A percentile compares a stretch with the other conserved stretches of the same genome.
phyloP scores from a whole-genome alignment of 2,888 invertebrate genomes.

The Aelia acuminata region DNA sequence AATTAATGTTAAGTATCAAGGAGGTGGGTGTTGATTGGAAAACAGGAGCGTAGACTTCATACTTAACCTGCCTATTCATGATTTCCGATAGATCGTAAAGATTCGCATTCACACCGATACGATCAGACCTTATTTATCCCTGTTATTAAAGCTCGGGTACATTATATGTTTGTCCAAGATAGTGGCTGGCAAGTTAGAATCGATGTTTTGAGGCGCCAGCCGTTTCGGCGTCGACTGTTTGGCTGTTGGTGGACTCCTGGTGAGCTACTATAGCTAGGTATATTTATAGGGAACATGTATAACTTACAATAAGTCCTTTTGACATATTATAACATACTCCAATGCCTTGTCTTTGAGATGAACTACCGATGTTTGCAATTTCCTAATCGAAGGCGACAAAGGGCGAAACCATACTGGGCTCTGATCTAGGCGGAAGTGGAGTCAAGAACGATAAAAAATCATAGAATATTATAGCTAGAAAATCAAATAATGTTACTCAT shows the following conservation, averaged over 20 bases:
- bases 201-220: constrained; percentile 27
- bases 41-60: neutral
- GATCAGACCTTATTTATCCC: neutral
- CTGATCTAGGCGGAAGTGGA: too few relatives aligned
- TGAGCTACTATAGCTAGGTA: neutral
- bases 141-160: neutral
- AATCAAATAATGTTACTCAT: too few relatives aligned
- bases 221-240: constrained; percentile 32
- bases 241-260: neutral
- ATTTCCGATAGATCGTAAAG: neutral
- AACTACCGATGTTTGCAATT: too few relatives aligned
- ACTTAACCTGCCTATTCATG: neutral
- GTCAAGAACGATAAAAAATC: too few relatives aligned
- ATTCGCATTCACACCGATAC: neutral
- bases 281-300: neutral
- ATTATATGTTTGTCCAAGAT: constrained; percentile 10
- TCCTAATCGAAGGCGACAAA: too few relatives aligned
- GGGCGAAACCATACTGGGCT: too few relatives aligned
- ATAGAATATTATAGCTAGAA: too few relatives aligned
- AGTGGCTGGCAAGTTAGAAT: neutral
- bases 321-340: neutral
- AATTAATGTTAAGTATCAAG: too few relatives aligned
- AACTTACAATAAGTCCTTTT: neutral
- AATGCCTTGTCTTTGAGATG: neutral
- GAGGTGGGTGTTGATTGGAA: neutral